Percentiles rank a stretch among this genome's conserved stretches.
phyloP scores from a whole-genome alignment of 64 coral and sea anemone species.

The Orbicella faveolata region DNA sequence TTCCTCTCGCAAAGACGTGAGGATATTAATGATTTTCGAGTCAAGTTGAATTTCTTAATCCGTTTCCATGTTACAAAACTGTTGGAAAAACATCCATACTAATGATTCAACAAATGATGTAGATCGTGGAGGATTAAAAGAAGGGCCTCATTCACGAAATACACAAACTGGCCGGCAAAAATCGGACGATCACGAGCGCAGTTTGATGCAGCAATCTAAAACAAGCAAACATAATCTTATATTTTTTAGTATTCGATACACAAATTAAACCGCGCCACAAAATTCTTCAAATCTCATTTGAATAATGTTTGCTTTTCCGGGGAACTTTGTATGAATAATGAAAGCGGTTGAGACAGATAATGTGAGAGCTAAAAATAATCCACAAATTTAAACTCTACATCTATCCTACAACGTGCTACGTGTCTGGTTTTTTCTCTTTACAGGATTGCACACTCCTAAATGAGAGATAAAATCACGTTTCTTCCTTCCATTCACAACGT shows the following conservation, averaged over 20 bases:
- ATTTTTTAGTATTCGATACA: background rate
- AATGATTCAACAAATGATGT: background rate
- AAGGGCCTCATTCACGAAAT: background rate
- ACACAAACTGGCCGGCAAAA: background rate
- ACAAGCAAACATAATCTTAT: background rate
- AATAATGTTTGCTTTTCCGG: slow-evolving; percentile 38
- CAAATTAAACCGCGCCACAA: background rate
- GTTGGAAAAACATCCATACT: slow-evolving; percentile 23
- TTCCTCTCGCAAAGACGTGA: background rate
- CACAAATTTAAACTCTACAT: background rate
- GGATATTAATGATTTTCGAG: slow-evolving; percentile 3
- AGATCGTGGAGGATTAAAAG: background rate
- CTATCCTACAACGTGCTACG: background rate
- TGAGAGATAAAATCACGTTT: background rate
- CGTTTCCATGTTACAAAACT: slow-evolving; percentile 34
- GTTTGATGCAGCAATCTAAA: background rate
- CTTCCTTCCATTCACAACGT: background rate
- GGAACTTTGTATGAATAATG: slow-evolving; percentile 59
- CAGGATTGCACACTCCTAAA: background rate
- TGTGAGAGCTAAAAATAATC: slow-evolving; percentile 72
- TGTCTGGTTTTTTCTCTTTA: background rate
- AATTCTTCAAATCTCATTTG: slow-evolving; percentile 14
- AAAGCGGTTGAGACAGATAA: slow-evolving; percentile 39
- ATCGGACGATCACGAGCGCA: background rate
- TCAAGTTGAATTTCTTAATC: slow-evolving; percentile 7